Evolutionary conservation across 2,888 invertebrate genomes (phyloP).

Genomic region (Trypoxylon attenuatum): DNA sequence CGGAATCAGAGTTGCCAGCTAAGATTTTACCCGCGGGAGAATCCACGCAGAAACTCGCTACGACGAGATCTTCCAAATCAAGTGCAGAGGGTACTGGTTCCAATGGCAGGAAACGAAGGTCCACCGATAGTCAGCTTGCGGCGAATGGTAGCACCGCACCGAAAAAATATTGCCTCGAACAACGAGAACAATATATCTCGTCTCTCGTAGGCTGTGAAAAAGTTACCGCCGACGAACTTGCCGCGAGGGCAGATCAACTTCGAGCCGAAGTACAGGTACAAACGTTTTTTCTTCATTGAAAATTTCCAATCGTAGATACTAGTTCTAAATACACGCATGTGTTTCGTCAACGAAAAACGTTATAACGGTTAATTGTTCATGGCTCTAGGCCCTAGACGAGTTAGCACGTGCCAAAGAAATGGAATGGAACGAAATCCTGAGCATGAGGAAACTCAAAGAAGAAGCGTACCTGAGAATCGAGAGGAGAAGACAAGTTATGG

Average conservation of each 20-base stretch:
- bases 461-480: constrained; percentile 85
- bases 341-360: too few species aligned
- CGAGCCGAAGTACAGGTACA: constrained; percentile 68
- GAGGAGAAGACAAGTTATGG: constrained; percentile 81
- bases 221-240: constrained; percentile 66
- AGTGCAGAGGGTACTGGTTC: constrained; percentile 29
- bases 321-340: too few species aligned
- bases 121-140: constrained; percentile 52
- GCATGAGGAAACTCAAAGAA: constrained; percentile 89
- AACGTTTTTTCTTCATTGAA: too few species aligned
- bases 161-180: constrained; percentile 67
- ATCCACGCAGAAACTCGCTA: constrained; percentile 11
- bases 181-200: constrained; percentile 68
- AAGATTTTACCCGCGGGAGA: constrained; percentile 20
- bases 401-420: constrained; percentile 87
- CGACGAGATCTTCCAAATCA: constrained; percentile 24
- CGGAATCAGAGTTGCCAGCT: constrained; percentile 22
- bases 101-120: constrained; percentile 52
- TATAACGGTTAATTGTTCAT: too few species aligned
- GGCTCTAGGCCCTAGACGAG: constrained; percentile 82
- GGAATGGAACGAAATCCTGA: constrained; percentile 90
- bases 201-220: constrained; percentile 69
- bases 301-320: too few species aligned
- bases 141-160: constrained; percentile 56
- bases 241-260: constrained; percentile 66